Conservation (phyloP, 2,797 vertebrate species). For the Siniperca scherzeri region DNA sequence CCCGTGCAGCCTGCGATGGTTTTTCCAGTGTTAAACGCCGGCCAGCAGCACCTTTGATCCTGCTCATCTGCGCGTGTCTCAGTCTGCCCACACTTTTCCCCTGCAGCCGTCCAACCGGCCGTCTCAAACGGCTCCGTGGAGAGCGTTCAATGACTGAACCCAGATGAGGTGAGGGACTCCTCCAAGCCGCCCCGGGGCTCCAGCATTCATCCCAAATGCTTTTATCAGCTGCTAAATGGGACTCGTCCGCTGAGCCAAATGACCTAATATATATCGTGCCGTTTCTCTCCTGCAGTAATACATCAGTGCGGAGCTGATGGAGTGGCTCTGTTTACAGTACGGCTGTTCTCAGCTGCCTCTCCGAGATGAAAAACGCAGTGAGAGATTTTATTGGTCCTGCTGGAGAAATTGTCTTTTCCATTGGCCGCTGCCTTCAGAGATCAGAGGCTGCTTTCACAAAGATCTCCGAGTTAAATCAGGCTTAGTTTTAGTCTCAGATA, state of each 20-base stretch:
- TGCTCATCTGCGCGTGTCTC: constrained; percentile 78
- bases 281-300: constrained; percentile 19
- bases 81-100: constrained; percentile 75
- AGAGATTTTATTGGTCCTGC: constrained; percentile 56
- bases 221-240: constrained; percentile 78
- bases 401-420: constrained; percentile 59
- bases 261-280: constrained; percentile 47
- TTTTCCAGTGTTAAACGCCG: constrained; percentile 77
- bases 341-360: constrained; percentile 33
- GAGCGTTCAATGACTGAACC: constrained; percentile 53
- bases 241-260: constrained; percentile 46
- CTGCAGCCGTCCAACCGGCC: constrained; percentile 64
- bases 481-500: neutral
- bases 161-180: constrained; percentile 71
- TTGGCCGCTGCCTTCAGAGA: constrained; percentile 22
- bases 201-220: constrained; percentile 56
- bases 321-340: constrained; percentile 52
- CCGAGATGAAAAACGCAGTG: constrained; percentile 48
- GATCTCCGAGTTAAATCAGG: neutral
- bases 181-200: constrained; percentile 53
- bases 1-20: constrained; percentile 65
- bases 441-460: constrained; percentile 17
- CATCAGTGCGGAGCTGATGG: constrained; percentile 23
- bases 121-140: constrained; percentile 65
- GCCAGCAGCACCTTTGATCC: constrained; percentile 78